phyloP scores from a whole-genome alignment of 2,888 invertebrate genomes.

The Campaea margaritaria region DNA sequence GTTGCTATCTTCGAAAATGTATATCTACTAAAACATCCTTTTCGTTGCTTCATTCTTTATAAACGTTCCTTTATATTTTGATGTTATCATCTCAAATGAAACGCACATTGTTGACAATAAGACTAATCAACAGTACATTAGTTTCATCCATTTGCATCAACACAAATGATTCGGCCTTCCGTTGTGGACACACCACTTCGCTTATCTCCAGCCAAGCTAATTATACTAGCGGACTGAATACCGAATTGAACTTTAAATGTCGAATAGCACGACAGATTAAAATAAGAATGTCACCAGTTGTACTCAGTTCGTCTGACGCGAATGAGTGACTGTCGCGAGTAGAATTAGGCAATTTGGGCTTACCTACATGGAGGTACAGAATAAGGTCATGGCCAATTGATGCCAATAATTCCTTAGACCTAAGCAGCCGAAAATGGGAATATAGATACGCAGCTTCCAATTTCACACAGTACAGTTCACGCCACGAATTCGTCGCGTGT shows the following conservation, averaged over 20 bases:
- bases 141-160: background rate
- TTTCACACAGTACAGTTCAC: no score
- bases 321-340: background rate
- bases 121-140: constrained; percentile 5
- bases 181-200: constrained; percentile 13
- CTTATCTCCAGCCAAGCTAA: constrained; percentile 38
- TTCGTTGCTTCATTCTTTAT: no score
- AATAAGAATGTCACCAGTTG: constrained; percentile 19
- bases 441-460: no score
- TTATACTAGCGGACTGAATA: constrained; percentile 40
- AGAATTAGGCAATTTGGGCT: background rate
- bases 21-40: no score
- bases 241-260: constrained; percentile 45
- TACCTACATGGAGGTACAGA: no score
- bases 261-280: constrained; percentile 35
- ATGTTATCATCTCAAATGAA: background rate
- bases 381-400: no score
- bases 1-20: no score
- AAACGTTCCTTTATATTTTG: no score
- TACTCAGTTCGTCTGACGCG: background rate
- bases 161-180: constrained; percentile 14
- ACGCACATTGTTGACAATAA: background rate
- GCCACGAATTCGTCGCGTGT: no score
- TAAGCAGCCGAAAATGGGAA: no score
- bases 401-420: no score